Evolutionary conservation across 30 jellyfish, hydroid and myxozoan genomes (phyloP).

Genomic region (Calvadosia cruxmelitensis): DNA sequence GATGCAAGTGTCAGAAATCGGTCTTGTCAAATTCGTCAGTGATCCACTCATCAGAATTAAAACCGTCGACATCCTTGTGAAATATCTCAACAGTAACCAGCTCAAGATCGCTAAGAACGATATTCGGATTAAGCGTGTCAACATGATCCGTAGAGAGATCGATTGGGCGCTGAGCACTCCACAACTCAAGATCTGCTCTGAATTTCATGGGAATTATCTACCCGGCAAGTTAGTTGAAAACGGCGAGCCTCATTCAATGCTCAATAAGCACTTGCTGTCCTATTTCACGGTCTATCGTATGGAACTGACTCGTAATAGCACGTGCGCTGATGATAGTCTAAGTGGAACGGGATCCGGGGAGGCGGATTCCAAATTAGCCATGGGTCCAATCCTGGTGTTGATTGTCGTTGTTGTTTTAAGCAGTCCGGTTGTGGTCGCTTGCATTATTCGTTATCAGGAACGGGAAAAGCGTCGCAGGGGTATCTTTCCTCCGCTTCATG

Average conservation of each 20-base stretch:
- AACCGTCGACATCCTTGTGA: conserved; percentile 11
- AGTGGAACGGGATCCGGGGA: not conserved
- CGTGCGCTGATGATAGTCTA: not conserved
- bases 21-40: conserved; percentile 22
- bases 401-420: conserved; percentile 31
- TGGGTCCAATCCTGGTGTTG: conserved; percentile 39
- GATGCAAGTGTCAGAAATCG: not conserved
- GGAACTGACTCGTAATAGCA: not conserved
- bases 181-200: not conserved
- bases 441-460: conserved; percentile 25
- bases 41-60: conserved; percentile 13
- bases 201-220: too few species aligned
- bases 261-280: too few species aligned
- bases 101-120: conserved; percentile 22
- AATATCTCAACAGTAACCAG: conserved; percentile 18
- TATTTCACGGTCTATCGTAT: not conserved
- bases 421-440: conserved; percentile 43
- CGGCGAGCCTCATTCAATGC: not conserved
- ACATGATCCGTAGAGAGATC: conserved; percentile 6
- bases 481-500: conserved; percentile 31
- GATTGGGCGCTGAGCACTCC: not conserved
- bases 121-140: conserved; percentile 26
- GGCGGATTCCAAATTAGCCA: too few species aligned
- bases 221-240: not conserved
- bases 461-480: conserved; percentile 41